phyloP scores from a whole-genome alignment of 2,888 invertebrate species.

The Eubasilissa splendida region DNA sequence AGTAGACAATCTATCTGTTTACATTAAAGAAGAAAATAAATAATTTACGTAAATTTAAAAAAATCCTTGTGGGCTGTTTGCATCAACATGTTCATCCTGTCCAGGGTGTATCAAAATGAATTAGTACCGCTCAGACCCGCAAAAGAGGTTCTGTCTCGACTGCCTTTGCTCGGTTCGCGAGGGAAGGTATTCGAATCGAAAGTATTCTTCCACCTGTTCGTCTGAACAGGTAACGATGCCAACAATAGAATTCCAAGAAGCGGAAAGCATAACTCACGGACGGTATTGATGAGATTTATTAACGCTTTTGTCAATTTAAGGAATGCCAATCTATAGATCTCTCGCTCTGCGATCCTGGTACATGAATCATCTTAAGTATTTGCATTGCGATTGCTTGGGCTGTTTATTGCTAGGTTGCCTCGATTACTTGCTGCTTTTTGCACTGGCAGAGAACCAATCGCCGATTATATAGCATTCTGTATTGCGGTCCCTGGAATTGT shows the following conservation, averaged over 20 bases:
- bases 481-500: too few relatives aligned
- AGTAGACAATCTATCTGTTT: neutral
- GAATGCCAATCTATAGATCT: constrained; percentile 24
- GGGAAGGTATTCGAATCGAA: neutral
- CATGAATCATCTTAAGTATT: too few relatives aligned
- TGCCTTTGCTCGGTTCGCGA: neutral
- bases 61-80: too few relatives aligned
- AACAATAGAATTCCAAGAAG: constrained; percentile 26
- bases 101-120: constrained; percentile 1
- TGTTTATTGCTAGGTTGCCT: too few relatives aligned
- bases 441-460: too few relatives aligned
- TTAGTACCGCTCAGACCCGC: neutral
- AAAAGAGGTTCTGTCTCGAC: neutral
- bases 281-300: constrained; percentile 20
- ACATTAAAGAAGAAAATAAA: too few relatives aligned
- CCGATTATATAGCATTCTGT: too few relatives aligned
- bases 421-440: too few relatives aligned
- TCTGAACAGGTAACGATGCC: constrained; percentile 15
- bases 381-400: too few relatives aligned
- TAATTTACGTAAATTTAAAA: too few relatives aligned
- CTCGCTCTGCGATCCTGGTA: neutral
- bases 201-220: constrained; percentile 16
- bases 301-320: constrained; percentile 20
- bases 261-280: constrained; percentile 34
- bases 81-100: neutral